Conservation (phyloP, 2,888 invertebrate genomes). For the Autographa pulchrina region DNA sequence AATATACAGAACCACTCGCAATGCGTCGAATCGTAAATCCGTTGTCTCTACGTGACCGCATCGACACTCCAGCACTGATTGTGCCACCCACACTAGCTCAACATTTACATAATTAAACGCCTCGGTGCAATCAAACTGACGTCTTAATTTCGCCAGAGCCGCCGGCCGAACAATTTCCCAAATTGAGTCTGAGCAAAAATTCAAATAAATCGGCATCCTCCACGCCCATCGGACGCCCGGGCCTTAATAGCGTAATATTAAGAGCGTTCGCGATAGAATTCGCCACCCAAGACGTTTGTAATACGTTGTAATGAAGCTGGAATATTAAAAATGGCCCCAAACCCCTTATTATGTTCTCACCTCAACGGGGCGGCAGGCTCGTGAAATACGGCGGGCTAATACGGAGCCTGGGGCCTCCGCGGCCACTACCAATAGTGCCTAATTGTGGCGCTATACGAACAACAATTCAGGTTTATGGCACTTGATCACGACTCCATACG, state of each 20-base stretch:
- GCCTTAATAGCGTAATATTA: conserved; percentile 86
- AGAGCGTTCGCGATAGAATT: conserved; percentile 88
- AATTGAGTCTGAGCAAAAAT: conserved; percentile 89
- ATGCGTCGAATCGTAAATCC: conserved; percentile 77
- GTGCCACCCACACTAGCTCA: conserved; percentile 86
- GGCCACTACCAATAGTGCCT: conserved; percentile 71
- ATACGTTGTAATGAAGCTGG: conserved; percentile 89
- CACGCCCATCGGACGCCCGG: conserved; percentile 69
- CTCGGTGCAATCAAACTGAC: conserved; percentile 87
- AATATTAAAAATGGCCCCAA: conserved; percentile 88
- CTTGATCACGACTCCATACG: conserved; percentile 55
- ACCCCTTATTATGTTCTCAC: conserved; percentile 90
- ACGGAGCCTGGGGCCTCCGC: conserved; percentile 72
- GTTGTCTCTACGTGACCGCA: conserved; percentile 83
- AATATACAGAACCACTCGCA: conserved; percentile 47
- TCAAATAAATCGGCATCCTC: conserved; percentile 86
- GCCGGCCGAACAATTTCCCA: conserved; percentile 88
- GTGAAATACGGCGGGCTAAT: conserved; percentile 88
- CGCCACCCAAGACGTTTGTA: conserved; percentile 89
- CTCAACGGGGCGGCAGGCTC: conserved; percentile 84
- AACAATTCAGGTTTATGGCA: conserved; percentile 54
- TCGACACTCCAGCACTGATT: conserved; percentile 77
- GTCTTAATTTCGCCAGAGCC: conserved; percentile 89
- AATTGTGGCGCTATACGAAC: conserved; percentile 79
- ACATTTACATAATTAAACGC: conserved; percentile 90